These are phyloP conservation scores for Aphelenchoides besseyi DNA, from an alignment of 1,140 invertebrate genomes.

Conservation along the genomic window DNA sequence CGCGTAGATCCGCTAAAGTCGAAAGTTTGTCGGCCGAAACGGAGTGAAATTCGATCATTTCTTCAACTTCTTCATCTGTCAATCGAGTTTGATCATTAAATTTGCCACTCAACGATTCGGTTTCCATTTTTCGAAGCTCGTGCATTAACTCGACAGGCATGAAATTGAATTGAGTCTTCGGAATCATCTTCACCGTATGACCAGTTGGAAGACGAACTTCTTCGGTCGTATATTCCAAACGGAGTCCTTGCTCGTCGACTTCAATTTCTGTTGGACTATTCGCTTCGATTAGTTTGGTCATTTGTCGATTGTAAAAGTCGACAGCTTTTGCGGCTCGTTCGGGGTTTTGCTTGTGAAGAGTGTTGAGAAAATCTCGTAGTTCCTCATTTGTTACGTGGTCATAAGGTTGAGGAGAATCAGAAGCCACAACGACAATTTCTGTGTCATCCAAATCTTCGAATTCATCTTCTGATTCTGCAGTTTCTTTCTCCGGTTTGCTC, in stretches of 20 bases:
- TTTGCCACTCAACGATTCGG: background rate
- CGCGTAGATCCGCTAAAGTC: background rate
- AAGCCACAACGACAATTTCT: too few species aligned
- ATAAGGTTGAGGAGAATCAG: too few species aligned
- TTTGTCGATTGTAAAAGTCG: background rate
- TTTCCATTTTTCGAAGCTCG: background rate
- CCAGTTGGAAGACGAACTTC: conserved; percentile 7
- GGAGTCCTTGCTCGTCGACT: background rate
- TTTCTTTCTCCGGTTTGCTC: too few species aligned
- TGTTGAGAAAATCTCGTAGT: background rate
- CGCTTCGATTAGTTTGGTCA: background rate
- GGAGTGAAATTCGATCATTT: background rate
- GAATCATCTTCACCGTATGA: background rate
- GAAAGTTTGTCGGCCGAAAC: background rate
- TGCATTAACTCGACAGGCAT: conserved; percentile 4
- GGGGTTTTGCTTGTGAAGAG: background rate
- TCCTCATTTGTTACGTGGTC: background rate
- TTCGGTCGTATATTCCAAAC: background rate
- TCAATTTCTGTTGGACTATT: background rate
- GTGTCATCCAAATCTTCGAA: too few species aligned
- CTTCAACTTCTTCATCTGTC: background rate
- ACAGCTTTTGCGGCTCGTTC: conserved; percentile 14
- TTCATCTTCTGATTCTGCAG: too few species aligned
- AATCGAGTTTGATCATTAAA: background rate
- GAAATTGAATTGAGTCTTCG: conserved; percentile 4